Evolutionary conservation across 2,888 invertebrate species (phyloP).

Genomic region (Lochmaea capreae): DNA sequence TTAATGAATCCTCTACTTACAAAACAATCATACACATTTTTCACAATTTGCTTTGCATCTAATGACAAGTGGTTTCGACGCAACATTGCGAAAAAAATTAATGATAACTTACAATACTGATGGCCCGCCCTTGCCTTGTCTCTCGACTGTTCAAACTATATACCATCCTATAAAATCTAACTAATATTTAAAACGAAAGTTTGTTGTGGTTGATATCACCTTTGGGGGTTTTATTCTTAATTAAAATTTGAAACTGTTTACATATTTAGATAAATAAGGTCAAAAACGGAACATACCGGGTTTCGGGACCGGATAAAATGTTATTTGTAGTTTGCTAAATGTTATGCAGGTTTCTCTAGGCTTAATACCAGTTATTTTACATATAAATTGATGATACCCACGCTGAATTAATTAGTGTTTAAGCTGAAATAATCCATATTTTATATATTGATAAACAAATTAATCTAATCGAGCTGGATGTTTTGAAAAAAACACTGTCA

Average conservation of each 20-base stretch:
- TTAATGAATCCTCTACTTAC: too few species aligned
- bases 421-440: not conserved
- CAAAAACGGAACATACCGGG: constrained; percentile 25
- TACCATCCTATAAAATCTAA: not conserved
- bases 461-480: too few species aligned
- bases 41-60: too few species aligned
- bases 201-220: constrained; percentile 19
- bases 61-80: too few species aligned
- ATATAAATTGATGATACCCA: constrained; percentile 3
- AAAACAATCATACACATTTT: too few species aligned
- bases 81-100: too few species aligned
- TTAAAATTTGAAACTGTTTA: constrained; percentile 33
- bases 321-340: constrained; percentile 25
- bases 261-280: constrained; percentile 24
- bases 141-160: too few species aligned
- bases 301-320: constrained; percentile 16
- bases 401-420: not conserved
- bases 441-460: not conserved
- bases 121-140: too few species aligned
- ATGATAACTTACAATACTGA: too few species aligned
- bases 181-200: constrained; percentile 15
- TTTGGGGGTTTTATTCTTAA: constrained; percentile 17
- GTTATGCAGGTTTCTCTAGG: constrained; percentile 5
- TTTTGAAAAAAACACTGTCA: too few species aligned
- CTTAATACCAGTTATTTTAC: constrained; percentile 9